Percentiles rank a stretch among this genome's conserved stretches.
These are phyloP conservation scores for Coenobita brevimanus DNA, from an alignment of 1,140 invertebrate species.

Conservation along the genomic window DNA sequence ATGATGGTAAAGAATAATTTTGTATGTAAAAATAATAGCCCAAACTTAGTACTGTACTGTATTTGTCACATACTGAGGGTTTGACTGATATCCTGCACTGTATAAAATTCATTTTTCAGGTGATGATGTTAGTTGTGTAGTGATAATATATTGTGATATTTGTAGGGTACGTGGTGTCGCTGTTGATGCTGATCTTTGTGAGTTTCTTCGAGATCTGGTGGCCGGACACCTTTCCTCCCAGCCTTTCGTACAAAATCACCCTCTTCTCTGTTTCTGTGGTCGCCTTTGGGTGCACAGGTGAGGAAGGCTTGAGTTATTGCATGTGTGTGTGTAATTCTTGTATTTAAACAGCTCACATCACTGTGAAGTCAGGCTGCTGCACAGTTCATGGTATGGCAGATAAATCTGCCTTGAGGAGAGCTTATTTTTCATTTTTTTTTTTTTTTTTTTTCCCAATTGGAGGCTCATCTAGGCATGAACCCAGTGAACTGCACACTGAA, in stretches of 20 bases:
- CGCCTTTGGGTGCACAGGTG: conserved; percentile 90
- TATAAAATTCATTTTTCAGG: background rate
- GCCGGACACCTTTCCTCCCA: conserved; percentile 81
- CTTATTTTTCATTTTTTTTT: too few species aligned
- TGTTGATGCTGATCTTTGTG: conserved; percentile 86
- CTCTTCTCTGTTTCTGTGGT: conserved; percentile 88
- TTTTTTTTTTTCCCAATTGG: too few species aligned
- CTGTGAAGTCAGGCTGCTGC: too few species aligned
- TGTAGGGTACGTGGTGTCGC: conserved; percentile 86
- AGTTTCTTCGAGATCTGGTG: conserved; percentile 89
- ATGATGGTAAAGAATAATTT: too few species aligned
- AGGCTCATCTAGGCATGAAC: too few species aligned
- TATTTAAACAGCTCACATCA: too few species aligned
- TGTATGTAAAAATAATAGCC: too few species aligned
- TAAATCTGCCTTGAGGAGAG: too few species aligned
- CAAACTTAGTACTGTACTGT: too few species aligned
- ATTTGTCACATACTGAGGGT: background rate
- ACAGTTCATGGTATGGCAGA: too few species aligned
- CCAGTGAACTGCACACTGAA: too few species aligned
- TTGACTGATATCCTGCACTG: background rate
- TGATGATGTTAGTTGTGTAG: background rate
- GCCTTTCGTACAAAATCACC: conserved; percentile 85
- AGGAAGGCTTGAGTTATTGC: conserved; percentile 37
- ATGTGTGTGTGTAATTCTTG: background rate
- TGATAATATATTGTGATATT: background rate